Evolutionary conservation across 2,888 invertebrate species (phyloP).

Genomic region (Scaptomyza polygonia): DNA sequence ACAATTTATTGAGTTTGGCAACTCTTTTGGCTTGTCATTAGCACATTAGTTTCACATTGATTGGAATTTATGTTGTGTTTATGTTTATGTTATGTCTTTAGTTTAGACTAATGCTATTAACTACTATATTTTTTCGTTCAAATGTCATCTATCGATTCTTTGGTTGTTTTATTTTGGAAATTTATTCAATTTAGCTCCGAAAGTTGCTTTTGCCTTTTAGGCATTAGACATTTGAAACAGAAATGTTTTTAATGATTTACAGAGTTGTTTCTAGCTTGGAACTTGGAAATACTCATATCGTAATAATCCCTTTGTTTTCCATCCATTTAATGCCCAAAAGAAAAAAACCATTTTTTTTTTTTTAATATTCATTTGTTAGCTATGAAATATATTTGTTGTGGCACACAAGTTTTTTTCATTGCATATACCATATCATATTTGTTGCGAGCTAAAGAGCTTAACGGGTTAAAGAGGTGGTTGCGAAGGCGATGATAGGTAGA

Average conservation of each 20-base stretch:
- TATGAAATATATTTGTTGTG: not conserved
- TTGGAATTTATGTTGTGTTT: slow-evolving; percentile 78
- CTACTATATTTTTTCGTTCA: slow-evolving; percentile 5
- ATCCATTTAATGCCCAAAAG: too few species aligned
- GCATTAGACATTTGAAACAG: not conserved
- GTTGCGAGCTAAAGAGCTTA: slow-evolving; percentile 26
- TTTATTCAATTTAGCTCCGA: slow-evolving; percentile 49
- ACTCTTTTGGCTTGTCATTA: slow-evolving; percentile 62
- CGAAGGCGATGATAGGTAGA: too few species aligned
- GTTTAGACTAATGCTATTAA: slow-evolving; percentile 64
- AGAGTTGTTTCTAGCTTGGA: too few species aligned
- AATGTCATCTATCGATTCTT: slow-evolving; percentile 11
- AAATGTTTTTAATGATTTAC: not conserved
- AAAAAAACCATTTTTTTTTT: too few species aligned
- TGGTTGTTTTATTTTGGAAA: slow-evolving; percentile 2
- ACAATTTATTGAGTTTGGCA: slow-evolving; percentile 59
- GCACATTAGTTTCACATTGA: slow-evolving; percentile 70
- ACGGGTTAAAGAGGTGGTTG: not conserved
- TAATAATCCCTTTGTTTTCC: too few species aligned
- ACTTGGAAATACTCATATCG: not conserved
- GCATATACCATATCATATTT: slow-evolving; percentile 43
- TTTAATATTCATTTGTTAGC: too few species aligned
- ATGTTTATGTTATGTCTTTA: slow-evolving; percentile 63
- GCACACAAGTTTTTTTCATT: slow-evolving; percentile 5
- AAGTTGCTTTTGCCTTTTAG: not conserved